Evolutionary conservation across 2,797 vertebrate genomes (phyloP).

Genomic region (Coilia nasus): DNA sequence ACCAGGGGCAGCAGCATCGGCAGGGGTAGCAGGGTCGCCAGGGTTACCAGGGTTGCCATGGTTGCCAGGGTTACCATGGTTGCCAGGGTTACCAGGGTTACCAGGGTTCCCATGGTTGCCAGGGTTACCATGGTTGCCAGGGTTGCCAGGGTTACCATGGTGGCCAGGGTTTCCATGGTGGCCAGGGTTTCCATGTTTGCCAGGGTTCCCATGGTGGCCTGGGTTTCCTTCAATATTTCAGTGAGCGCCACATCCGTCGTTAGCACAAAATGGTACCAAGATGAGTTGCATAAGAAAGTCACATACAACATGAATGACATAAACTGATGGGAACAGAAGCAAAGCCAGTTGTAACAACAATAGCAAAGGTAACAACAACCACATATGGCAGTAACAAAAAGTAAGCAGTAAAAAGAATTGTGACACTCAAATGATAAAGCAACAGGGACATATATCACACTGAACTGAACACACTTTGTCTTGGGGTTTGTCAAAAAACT

Average conservation of each 20-base stretch:
- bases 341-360: constrained; percentile 45
- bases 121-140: too few relatives aligned
- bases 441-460: background rate
- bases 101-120: too few relatives aligned
- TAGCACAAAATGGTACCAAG: constrained; percentile 46
- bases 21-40: too few relatives aligned
- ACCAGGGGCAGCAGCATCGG: too few relatives aligned
- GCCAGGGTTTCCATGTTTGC: constrained; percentile 22
- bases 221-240: background rate
- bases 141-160: too few relatives aligned
- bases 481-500: background rate
- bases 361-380: background rate
- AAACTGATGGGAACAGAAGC: constrained; percentile 31
- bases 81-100: too few relatives aligned
- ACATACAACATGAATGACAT: constrained; percentile 46
- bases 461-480: background rate
- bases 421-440: background rate
- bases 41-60: too few relatives aligned
- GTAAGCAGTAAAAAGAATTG: background rate
- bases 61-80: too few relatives aligned
- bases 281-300: constrained; percentile 54
- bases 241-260: background rate
- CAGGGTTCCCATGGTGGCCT: background rate
- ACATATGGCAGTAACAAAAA: background rate
- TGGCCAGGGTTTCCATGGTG: background rate